phyloP scores from a whole-genome alignment of 1,140 invertebrate genomes.

The Drosophila kepulauana region DNA sequence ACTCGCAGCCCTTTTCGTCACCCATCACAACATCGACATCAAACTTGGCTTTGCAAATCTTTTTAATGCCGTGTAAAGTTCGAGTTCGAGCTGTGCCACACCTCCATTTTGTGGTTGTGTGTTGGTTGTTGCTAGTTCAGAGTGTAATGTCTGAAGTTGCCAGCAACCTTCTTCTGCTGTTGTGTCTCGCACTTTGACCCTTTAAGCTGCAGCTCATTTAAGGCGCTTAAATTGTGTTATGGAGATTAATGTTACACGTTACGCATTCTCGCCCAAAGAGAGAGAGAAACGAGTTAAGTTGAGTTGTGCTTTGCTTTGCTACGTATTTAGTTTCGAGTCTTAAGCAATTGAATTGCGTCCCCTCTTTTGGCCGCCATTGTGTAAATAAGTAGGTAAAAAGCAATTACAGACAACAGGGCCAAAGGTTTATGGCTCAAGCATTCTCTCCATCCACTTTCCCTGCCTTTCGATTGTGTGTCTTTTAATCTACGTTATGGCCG shows the following conservation, averaged over 20 bases:
- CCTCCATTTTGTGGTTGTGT: slow-evolving; percentile 3
- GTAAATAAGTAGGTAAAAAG: slow-evolving; percentile 57
- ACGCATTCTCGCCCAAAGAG: slow-evolving; percentile 12
- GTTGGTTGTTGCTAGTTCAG: slow-evolving; percentile 13
- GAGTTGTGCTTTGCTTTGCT: slow-evolving; percentile 12
- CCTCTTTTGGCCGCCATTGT: slow-evolving; percentile 25
- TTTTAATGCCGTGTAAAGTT: slow-evolving; percentile 59
- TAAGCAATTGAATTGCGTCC: slow-evolving; percentile 25
- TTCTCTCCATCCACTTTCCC: not conserved
- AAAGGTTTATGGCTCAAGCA: slow-evolving; percentile 38
- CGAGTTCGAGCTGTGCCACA: slow-evolving; percentile 13
- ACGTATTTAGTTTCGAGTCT: slow-evolving; percentile 26
- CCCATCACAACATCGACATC: slow-evolving; percentile 20
- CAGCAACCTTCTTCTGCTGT: not conserved
- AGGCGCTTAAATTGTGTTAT: slow-evolving; percentile 78
- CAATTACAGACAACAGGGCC: slow-evolving; percentile 65
- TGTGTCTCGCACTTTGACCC: slow-evolving; percentile 31
- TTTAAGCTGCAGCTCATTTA: slow-evolving; percentile 73
- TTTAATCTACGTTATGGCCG: slow-evolving; percentile 34
- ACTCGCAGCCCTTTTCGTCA: slow-evolving; percentile 67
- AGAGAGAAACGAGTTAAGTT: not conserved
- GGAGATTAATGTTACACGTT: slow-evolving; percentile 72
- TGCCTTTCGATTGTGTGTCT: slow-evolving; percentile 20
- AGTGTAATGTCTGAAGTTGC: slow-evolving; percentile 24
- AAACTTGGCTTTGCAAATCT: slow-evolving; percentile 38